A percentile compares a stretch with the other conserved stretches of the same genome.
Evolutionary conservation across 2,113 vertebrate genomes (phyloP).

Genomic region (Mus pahari): DNA sequence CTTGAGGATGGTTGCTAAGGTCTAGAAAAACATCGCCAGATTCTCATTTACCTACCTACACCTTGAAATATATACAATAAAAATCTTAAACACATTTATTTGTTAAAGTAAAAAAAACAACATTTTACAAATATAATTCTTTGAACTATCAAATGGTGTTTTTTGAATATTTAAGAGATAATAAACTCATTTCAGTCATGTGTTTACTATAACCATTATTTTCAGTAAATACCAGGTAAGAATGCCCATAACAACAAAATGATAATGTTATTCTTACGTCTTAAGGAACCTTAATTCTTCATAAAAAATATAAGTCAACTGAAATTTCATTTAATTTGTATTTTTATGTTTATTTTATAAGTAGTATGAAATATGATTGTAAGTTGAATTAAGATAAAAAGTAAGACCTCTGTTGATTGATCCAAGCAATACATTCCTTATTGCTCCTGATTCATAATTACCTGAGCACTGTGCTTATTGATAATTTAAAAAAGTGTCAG

Average conservation of each 20-base stretch:
- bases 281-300: slow-evolving; percentile 35
- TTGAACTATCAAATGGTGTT: background rate
- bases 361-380: background rate
- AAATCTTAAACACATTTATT: background rate
- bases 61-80: background rate
- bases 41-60: background rate
- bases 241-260: background rate
- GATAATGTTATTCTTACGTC: background rate
- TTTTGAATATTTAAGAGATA: background rate
- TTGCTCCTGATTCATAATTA: background rate
- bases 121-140: background rate
- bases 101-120: background rate
- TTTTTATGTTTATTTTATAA: background rate
- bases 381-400: slow-evolving; percentile 44
- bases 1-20: background rate
- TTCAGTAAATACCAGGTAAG: background rate
- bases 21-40: background rate
- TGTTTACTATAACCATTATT: background rate
- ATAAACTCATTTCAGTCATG: background rate
- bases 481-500: background rate
- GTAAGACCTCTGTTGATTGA: background rate
- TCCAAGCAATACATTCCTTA: background rate
- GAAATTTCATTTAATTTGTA: background rate
- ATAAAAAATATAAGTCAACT: slow-evolving; percentile 48
- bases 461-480: background rate